Evolutionary conservation across 2,888 invertebrate species (phyloP).

Genomic region (Amiota minor): DNA sequence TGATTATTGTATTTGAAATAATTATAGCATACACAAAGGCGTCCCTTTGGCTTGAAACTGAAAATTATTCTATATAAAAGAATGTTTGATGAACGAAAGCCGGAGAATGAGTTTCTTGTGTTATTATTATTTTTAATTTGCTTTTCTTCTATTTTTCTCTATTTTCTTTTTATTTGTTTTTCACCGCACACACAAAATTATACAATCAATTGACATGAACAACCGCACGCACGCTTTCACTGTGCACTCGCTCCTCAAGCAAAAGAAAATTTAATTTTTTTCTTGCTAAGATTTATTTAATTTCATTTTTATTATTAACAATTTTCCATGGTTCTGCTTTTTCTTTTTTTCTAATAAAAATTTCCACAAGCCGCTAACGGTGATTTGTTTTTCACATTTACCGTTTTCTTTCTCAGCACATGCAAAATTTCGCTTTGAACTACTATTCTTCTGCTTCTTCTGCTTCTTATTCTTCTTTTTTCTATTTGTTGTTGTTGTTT

Average conservation of each 20-base stretch:
- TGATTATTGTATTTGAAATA: not conserved
- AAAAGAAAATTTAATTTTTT: not conserved
- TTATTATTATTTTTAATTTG: slow-evolving; percentile 2
- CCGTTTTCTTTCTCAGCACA: not conserved
- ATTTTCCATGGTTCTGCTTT: not conserved
- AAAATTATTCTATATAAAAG: not conserved
- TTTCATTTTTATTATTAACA: no score
- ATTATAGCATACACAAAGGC: slow-evolving; percentile 10
- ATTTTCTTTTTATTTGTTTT: slow-evolving; percentile 17
- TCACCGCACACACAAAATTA: slow-evolving; percentile 35
- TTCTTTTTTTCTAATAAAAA: not conserved
- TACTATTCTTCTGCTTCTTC: not conserved
- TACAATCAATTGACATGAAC: slow-evolving; percentile 31
- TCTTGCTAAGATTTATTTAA: not conserved
- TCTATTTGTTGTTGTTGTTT: not conserved
- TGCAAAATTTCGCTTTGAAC: not conserved
- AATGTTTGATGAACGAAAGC: not conserved
- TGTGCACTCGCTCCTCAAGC: not conserved
- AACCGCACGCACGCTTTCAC: not conserved
- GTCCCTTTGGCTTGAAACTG: not conserved
- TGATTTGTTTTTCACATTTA: no score
- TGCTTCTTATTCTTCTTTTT: not conserved
- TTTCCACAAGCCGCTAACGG: no score
- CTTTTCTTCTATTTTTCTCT: slow-evolving; percentile 4
- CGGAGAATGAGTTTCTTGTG: not conserved